Evolutionary conservation across 1,140 invertebrate genomes (phyloP).

Genomic region (Pseudomyrmex cubaensis): DNA sequence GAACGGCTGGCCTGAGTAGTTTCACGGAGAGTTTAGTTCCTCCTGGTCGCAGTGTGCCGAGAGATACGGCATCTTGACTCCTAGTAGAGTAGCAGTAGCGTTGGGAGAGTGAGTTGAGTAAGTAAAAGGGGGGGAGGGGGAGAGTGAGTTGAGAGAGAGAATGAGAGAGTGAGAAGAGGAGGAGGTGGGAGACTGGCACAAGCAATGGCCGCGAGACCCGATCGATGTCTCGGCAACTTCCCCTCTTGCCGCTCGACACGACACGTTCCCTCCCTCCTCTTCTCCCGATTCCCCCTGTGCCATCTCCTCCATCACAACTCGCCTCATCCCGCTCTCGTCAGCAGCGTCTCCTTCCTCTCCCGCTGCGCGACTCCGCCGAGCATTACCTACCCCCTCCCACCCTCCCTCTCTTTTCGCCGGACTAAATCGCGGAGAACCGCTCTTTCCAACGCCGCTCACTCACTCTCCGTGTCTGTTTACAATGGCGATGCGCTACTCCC

Average conservation of each 20-base stretch:
- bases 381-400: slow-evolving; percentile 66
- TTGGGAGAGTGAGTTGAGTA: background rate
- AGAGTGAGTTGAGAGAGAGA: background rate
- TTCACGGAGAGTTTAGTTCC: slow-evolving; percentile 83
- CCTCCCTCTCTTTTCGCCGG: slow-evolving; percentile 64
- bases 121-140: background rate
- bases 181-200: slow-evolving; percentile 75
- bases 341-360: slow-evolving; percentile 62
- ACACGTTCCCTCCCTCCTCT: slow-evolving; percentile 65
- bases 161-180: background rate
- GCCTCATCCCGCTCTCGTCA: slow-evolving; percentile 57
- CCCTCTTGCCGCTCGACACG: slow-evolving; percentile 70
- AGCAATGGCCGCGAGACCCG: slow-evolving; percentile 84
- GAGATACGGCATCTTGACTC: slow-evolving; percentile 85
- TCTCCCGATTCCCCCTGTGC: slow-evolving; percentile 2
- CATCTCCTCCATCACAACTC: slow-evolving; percentile 54
- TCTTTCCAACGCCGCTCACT: slow-evolving; percentile 71
- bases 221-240: slow-evolving; percentile 85
- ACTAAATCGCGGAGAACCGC: slow-evolving; percentile 82
- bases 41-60: slow-evolving; percentile 72
- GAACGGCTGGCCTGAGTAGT: slow-evolving; percentile 75
- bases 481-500: slow-evolving; percentile 81
- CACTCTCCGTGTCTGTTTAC: slow-evolving; percentile 80
- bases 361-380: slow-evolving; percentile 42
- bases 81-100: slow-evolving; percentile 73